phyloP scores from a whole-genome alignment of 2,888 invertebrate genomes.

The Drosophila nigritarsus region DNA sequence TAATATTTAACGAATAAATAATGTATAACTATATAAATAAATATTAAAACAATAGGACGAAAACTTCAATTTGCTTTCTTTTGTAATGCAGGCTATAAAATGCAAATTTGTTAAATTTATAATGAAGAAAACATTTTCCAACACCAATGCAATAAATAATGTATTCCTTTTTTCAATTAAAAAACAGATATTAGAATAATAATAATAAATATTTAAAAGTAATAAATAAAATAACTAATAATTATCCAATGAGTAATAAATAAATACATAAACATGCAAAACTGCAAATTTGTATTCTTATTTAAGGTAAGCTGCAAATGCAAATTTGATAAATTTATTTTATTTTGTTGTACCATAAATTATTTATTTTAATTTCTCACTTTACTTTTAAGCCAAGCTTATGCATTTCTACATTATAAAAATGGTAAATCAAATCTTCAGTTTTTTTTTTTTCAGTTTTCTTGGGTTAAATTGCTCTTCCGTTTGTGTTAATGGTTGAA shows the following conservation, averaged over 20 bases:
- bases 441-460: background rate
- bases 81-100: background rate
- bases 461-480: constrained; percentile 28
- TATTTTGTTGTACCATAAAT: background rate
- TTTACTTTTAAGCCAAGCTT: background rate
- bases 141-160: too few species aligned
- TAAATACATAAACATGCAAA: background rate
- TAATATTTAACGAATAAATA: background rate
- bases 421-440: background rate
- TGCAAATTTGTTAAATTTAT: too few species aligned
- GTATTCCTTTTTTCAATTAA: too few species aligned
- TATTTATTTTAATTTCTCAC: background rate
- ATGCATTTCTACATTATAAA: background rate
- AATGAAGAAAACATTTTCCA: too few species aligned
- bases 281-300: background rate
- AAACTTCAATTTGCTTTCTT: background rate
- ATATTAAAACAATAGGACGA: background rate
- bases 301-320: background rate
- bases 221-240: background rate
- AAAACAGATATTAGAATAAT: too few species aligned
- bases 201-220: background rate
- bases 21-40: background rate
- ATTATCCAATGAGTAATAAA: background rate
- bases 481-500: too few species aligned
- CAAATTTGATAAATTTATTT: background rate